Conservation (phyloP, 2,797 vertebrate genomes). For the Micromesistius poutassou region DNA sequence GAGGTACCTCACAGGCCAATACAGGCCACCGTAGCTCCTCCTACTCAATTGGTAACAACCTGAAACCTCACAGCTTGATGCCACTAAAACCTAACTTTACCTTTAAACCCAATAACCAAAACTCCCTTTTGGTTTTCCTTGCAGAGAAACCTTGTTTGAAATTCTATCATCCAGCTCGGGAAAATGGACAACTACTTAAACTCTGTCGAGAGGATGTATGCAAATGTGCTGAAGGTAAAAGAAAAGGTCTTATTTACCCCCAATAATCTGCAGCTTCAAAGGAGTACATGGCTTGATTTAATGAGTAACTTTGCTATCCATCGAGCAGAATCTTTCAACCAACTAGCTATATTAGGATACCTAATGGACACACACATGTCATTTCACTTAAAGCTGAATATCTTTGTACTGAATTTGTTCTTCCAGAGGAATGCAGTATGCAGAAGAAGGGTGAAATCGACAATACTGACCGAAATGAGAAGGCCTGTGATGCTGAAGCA, state of each 20-base stretch:
- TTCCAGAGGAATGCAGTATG: constrained; percentile 66
- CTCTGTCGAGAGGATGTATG: constrained; percentile 70
- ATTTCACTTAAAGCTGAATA: neutral
- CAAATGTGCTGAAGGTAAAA: constrained; percentile 80
- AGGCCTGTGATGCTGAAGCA: constrained; percentile 47
- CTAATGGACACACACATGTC: neutral
- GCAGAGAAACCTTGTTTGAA: constrained; percentile 65
- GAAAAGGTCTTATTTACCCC: neutral
- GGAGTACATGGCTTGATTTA: neutral
- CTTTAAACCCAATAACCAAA: neutral
- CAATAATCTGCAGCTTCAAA: no score
- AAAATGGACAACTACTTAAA: constrained; percentile 59
- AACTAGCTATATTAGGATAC: neutral
- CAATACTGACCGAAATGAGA: constrained; percentile 33
- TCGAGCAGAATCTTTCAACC: neutral
- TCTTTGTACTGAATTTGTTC: neutral
- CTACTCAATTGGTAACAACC: no score
- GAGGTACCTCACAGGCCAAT: no score
- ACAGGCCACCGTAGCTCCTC: no score
- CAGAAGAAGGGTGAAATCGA: constrained; percentile 52
- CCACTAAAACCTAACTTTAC: no score
- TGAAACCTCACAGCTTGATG: no score
- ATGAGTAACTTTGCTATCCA: neutral
- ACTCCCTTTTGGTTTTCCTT: constrained; percentile 13
- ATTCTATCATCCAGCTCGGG: constrained; percentile 78